phyloP scores from a whole-genome alignment of 1,140 invertebrate species.

The Neodiprion pinetum region DNA sequence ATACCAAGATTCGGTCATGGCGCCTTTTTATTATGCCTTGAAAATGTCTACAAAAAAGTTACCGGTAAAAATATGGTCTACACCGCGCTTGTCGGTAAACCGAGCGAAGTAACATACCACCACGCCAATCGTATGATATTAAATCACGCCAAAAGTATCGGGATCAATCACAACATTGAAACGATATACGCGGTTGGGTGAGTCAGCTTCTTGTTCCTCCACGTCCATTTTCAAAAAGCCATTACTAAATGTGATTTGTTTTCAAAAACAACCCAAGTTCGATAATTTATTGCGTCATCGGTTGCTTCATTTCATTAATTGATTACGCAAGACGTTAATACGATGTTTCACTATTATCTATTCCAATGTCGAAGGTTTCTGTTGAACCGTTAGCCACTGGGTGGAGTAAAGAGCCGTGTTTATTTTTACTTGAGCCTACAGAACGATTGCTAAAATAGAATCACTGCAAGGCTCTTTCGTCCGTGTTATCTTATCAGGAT shows the following conservation, averaged over 20 bases:
- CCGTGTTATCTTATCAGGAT: no score
- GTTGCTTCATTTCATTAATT: no score
- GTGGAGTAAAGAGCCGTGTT: neutral
- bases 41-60: conserved; percentile 72
- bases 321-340: no score
- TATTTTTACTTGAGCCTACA: neutral
- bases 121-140: conserved; percentile 68
- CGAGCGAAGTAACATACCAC: conserved; percentile 72
- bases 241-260: no score
- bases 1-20: conserved; percentile 74
- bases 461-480: no score
- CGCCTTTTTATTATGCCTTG: conserved; percentile 72
- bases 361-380: no score
- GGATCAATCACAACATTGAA: conserved; percentile 58
- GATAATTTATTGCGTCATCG: no score
- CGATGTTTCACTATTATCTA: no score
- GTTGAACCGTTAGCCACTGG: no score
- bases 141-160: conserved; percentile 63
- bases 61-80: conserved; percentile 70
- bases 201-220: conserved; percentile 25
- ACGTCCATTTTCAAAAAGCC: no score
- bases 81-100: conserved; percentile 71
- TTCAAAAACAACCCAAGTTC: no score
- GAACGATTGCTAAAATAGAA: neutral
- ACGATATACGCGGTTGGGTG: conserved; percentile 71